Evolutionary conservation across 2,888 invertebrate species (phyloP), one percentile per base, ranked within the genome.

Genomic region (Microplitis manilae): DNA sequence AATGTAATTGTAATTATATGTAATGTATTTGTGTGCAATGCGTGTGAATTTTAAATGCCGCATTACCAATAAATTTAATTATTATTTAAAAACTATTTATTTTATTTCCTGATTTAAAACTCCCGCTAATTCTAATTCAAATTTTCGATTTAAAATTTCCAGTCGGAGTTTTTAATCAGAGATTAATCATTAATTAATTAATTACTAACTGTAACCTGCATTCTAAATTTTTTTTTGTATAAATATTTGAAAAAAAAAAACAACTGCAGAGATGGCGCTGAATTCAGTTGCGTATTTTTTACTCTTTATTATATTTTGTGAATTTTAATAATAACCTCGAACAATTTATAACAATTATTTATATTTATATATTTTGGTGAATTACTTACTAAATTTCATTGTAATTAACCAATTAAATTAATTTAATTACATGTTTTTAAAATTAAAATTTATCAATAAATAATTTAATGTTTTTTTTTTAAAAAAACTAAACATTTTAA

Each of bases 61-160:
- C 50, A 50, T 50, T 50, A 50, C 50, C 50, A 50, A 50, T 50
- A 50, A 50, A 50, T 50, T 50, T 50, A 50, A 50, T 50, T 50
- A 13, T 50, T 13, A 50, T 50, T 50, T 50, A 13, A 50, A 50
- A 13, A 5, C 2, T 50, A 2, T 50, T 13, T 2, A 4, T 9
- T 9, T 8, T 50, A 13, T 8, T 50, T 0, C 50, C 30, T 30
- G 2, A 30, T 30, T 30, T 30, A 30, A 30, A 30, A 30, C 4
- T 30, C 30, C 30, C 30, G 30, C 30, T 4, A 30, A 30, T 30
- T 30, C 30, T 4, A 4, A 30, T 30, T 30, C 2, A 30, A 30
- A 30, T 30, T 20, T 20, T 4, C 30, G 4, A 30, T 30, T 30
- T 30, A 30, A 30, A 30, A 30, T 2, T 30, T 30, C 4, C 4